Evolutionary conservation across 2,113 vertebrate genomes (phyloP).

Genomic region (Leucopsar rothschildi): DNA sequence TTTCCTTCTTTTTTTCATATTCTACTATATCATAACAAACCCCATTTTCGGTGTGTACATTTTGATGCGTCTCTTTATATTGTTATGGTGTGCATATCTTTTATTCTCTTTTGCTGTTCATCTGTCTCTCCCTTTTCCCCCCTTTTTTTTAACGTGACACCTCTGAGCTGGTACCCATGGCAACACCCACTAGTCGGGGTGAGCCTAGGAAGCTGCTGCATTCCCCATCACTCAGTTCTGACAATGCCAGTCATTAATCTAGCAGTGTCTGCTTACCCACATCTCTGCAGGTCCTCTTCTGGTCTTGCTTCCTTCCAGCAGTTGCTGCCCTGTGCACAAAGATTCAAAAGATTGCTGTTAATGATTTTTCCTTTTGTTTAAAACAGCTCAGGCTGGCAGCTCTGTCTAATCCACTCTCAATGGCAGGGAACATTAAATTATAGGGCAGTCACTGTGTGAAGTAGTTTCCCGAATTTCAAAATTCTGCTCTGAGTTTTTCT

Average conservation of each 20-base stretch:
- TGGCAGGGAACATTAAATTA: conserved; percentile 51
- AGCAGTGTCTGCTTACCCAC: conserved; percentile 46
- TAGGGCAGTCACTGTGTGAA: conserved; percentile 34
- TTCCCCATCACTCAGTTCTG: conserved; percentile 24
- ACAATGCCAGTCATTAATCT: conserved; percentile 70
- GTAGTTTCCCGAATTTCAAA: conserved; percentile 35
- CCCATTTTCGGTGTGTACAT: background rate
- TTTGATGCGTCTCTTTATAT: conserved; percentile 46
- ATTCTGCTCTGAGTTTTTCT: conserved; percentile 18
- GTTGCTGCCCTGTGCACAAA: conserved; percentile 38
- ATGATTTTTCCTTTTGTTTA: conserved; percentile 73
- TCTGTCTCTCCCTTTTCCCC: conserved; percentile 35
- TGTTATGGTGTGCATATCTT: conserved; percentile 29
- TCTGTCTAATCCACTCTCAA: conserved; percentile 64
- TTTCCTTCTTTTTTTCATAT: background rate
- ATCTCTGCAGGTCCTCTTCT: conserved; percentile 51
- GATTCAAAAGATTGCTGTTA: conserved; percentile 68
- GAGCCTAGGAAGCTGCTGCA: conserved; percentile 31
- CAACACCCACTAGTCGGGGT: conserved; percentile 61
- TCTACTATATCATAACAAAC: background rate
- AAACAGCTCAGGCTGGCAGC: conserved; percentile 62
- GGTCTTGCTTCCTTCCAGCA: conserved; percentile 56
- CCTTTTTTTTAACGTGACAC: conserved; percentile 52
- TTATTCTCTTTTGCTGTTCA: conserved; percentile 56
- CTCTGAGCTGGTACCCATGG: conserved; percentile 76